Percentiles rank a stretch among this genome's conserved stretches.
These are phyloP conservation scores for Hypothenemus hampei DNA, from an alignment of 1,140 invertebrate genomes.

Conservation along the genomic window DNA sequence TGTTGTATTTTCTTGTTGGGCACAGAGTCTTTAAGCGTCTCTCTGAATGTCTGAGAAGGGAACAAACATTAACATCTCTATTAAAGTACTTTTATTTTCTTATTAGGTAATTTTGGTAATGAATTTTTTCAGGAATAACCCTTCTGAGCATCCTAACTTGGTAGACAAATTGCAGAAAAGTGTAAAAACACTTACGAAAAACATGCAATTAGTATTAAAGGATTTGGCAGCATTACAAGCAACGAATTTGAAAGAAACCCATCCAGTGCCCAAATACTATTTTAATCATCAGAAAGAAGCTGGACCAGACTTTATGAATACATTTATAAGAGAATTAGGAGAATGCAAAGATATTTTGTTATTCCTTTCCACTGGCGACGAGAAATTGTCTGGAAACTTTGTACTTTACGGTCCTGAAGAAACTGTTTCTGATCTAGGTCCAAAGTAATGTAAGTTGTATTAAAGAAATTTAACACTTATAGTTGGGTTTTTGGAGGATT, in stretches of 20 bases:
- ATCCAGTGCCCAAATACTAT: conserved; percentile 53
- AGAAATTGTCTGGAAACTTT: conserved; percentile 61
- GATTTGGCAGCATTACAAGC: conserved; percentile 64
- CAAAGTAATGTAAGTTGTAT: conserved; percentile 42
- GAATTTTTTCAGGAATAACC: conserved; percentile 56
- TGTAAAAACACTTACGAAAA: conserved; percentile 59
- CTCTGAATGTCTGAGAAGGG: conserved; percentile 56
- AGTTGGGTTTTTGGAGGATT: conserved; percentile 45
- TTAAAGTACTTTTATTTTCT: conserved; percentile 54
- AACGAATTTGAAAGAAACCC: conserved; percentile 52
- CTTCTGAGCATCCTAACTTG: conserved; percentile 61
- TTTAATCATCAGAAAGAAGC: conserved; percentile 65
- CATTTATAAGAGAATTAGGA: conserved; percentile 58
- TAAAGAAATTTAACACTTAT: background rate
- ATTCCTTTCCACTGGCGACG: conserved; percentile 65
- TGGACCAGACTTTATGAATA: conserved; percentile 67
- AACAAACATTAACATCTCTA: conserved; percentile 60
- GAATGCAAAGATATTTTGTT: conserved; percentile 53
- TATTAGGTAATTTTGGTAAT: background rate
- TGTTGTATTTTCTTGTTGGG: conserved; percentile 66
- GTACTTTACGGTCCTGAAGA: conserved; percentile 54
- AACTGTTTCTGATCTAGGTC: conserved; percentile 48
- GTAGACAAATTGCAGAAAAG: conserved; percentile 68
- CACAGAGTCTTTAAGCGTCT: conserved; percentile 59
- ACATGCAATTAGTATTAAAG: conserved; percentile 56